Base-by-base conservation (phyloP, 2,113 vertebrate genomes). In the Apistogramma diplotaenia region DNA sequence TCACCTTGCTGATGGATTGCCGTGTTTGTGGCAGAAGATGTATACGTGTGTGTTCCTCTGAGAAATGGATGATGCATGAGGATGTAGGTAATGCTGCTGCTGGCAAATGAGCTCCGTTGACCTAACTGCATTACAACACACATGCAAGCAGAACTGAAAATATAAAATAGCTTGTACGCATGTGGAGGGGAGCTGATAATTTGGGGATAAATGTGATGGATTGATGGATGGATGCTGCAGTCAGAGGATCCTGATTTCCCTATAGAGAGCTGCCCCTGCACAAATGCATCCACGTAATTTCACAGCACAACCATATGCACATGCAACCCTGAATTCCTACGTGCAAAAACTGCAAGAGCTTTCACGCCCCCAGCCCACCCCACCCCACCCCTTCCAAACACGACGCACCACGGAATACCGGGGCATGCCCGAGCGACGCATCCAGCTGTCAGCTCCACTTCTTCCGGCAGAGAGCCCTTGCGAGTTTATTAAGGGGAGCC, bases 381-480 rank as follows among this genome's bases (percentile, higher is more conserved):
- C 54, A 3, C 56, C 56, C 71, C 85, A 2, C 57, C 81, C 71
- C 62, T 6, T 27, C 29, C 51, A 12, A 76, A 78, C 87, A 84
- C 77, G 74, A 89, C 78, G 72, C 89, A 89, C 81, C 91, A 86
- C 76, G 91, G 89, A 91, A 92, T 92, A 88, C 92, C 92, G 88
- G 92, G 93, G 93, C 86, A 92, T 92, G 88, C 92, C 93, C 93
- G 72, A 77, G 88, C 85, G 74, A 87, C 81, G 88, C 85, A 84
- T 85, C 78, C 86, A 89, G 84, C 88, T 90, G 89, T 89, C 91
- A 91, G 87, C 81, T 86, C 79, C 56, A 74, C 85, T 86, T 87
- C 86, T 92, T 89, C 87, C 81, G 79, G 81, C 87, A 88, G 81
- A 87, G 80, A 89, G 84, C 87, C 85, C 87, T 79, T 83, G 76